These are phyloP conservation scores for Meloidogyne hapla DNA, from an alignment of 1,140 invertebrate genomes.

Conservation along the genomic window DNA sequence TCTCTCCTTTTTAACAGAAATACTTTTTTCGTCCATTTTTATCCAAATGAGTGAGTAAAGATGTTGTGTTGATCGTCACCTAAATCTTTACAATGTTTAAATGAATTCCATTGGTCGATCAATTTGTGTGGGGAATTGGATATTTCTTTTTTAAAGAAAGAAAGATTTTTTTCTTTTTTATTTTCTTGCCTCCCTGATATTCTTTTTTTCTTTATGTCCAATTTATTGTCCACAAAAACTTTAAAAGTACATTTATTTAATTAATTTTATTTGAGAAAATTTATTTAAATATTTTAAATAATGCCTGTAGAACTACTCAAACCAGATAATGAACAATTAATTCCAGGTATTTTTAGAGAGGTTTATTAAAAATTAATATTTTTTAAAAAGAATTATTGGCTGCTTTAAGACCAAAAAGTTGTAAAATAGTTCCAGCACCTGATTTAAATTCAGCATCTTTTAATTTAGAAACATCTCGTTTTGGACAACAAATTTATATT, in stretches of 20 bases:
- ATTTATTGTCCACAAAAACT: not conserved
- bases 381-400: not conserved
- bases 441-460: not conserved
- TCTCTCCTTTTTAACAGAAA: not conserved
- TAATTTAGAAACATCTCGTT: not conserved
- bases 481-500: not conserved
- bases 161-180: too few species aligned
- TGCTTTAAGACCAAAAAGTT: not conserved
- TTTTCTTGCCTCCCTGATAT: too few species aligned
- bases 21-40: not conserved
- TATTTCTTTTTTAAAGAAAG: not conserved
- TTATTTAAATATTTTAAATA: not conserved
- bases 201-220: not conserved
- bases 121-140: not conserved
- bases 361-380: not conserved
- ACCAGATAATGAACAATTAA: conserved; percentile 5
- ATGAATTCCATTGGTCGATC: too few species aligned
- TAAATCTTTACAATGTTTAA: not conserved
- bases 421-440: not conserved
- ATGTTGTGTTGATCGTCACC: not conserved
- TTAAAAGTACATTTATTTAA: not conserved
- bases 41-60: not conserved
- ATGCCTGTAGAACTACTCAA: not conserved
- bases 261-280: not conserved
- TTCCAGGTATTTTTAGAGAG: not conserved